These are phyloP conservation scores for Oophaga pumilio DNA, from an alignment of 2,113 vertebrate species.

Conservation along the genomic window DNA sequence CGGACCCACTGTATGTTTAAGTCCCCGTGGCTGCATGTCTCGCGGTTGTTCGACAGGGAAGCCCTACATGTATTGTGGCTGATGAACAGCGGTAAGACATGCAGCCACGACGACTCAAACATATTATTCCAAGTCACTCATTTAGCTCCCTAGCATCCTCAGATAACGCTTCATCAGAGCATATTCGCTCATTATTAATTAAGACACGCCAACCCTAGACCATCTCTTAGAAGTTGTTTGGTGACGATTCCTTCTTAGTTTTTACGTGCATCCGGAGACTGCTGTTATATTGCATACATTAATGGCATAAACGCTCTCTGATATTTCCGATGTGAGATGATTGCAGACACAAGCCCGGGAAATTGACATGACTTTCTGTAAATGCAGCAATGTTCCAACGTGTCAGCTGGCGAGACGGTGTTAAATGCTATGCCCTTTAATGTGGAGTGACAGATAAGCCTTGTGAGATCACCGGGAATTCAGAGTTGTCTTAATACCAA, in stretches of 20 bases:
- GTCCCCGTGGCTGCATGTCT: no score
- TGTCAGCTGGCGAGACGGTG: constrained; percentile 36
- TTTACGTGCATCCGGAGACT: not conserved
- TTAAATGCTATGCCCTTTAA: constrained; percentile 50
- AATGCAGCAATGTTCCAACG: constrained; percentile 19
- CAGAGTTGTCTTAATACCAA: constrained; percentile 19
- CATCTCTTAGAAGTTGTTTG: not conserved
- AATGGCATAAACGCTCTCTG: not conserved
- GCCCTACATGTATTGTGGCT: no score
- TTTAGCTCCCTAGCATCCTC: no score
- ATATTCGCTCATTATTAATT: no score
- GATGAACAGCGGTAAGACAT: no score
- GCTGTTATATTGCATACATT: not conserved
- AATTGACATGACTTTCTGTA: constrained; percentile 43
- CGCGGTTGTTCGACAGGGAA: no score
- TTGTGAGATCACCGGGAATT: constrained; percentile 39
- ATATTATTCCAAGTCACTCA: no score
- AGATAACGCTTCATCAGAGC: no score
- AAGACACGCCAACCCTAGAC: no score
- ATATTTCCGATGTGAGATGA: constrained; percentile 25
- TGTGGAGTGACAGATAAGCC: constrained; percentile 34
- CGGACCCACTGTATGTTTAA: no score
- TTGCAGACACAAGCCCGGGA: not conserved
- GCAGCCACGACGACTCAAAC: no score
- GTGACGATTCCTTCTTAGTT: not conserved